Evolutionary conservation across 30 jellyfish, hydroid and myxozoan species (phyloP).

Genomic region (Sanderia malayensis): DNA sequence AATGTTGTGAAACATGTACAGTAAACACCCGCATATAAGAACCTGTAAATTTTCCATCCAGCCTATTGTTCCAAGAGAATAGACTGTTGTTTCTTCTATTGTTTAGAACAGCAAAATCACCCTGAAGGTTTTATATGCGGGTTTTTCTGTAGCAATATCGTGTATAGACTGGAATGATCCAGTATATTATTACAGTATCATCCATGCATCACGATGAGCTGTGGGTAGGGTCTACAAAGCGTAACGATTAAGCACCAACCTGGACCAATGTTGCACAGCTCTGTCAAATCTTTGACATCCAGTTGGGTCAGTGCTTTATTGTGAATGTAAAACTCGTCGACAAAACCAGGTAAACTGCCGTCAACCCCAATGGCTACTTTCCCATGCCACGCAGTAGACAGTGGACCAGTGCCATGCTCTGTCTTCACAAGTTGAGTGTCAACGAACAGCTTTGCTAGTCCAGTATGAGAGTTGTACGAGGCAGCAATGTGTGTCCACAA

Average conservation of each 20-base stretch:
- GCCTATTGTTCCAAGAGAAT: too few species aligned
- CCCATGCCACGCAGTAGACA: constrained; percentile 86
- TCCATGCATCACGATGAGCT: too few species aligned
- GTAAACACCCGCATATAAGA: too few species aligned
- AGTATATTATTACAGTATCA: too few species aligned
- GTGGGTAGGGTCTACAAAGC: too few species aligned
- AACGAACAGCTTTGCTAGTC: constrained; percentile 79
- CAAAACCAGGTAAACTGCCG: constrained; percentile 93
- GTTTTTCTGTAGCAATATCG: too few species aligned
- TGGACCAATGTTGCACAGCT: constrained; percentile 75
- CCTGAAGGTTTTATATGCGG: too few species aligned
- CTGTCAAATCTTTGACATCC: constrained; percentile 85
- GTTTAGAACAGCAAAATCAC: too few species aligned
- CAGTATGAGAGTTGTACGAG: constrained; percentile 73
- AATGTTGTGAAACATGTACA: too few species aligned
- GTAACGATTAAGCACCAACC: constrained; percentile 35
- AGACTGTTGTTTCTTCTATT: too few species aligned
- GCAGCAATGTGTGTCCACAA: constrained; percentile 99
- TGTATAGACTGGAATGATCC: too few species aligned
- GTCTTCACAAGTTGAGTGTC: constrained; percentile 83
- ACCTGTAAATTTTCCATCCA: too few species aligned
- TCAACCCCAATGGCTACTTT: constrained; percentile 91
- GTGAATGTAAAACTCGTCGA: constrained; percentile 87
- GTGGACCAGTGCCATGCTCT: constrained; percentile 82
- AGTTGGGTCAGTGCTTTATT: constrained; percentile 73